phyloP scores from a whole-genome alignment of 30 jellyfish, hydroid and myxozoan species.

The Turritopsis rubra region DNA sequence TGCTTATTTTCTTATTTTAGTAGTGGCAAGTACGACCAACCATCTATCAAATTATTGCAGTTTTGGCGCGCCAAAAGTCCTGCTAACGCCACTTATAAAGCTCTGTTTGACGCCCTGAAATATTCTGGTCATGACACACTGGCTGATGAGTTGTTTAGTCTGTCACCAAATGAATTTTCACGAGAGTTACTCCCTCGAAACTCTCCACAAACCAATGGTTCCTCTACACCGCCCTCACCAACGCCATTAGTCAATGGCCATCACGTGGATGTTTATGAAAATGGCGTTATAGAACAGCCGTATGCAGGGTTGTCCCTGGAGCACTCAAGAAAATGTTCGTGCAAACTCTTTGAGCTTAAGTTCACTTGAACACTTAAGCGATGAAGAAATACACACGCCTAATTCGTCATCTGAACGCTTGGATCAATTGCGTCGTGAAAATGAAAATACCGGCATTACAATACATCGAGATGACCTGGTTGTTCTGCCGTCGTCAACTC shows the following conservation, averaged over 20 bases:
- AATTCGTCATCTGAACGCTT: not conserved
- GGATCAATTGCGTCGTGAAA: not conserved
- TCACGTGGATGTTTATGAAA: not conserved
- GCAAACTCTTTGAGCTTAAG: not conserved
- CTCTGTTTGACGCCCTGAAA: slow-evolving; percentile 63
- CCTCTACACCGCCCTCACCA: not conserved
- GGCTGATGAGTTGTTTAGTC: slow-evolving; percentile 38
- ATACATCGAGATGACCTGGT: not conserved
- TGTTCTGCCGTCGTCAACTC: not conserved
- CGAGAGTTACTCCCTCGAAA: slow-evolving; percentile 5
- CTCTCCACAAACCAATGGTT: not conserved
- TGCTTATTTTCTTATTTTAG: slow-evolving; percentile 44
- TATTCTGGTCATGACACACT: slow-evolving; percentile 51
- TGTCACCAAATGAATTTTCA: slow-evolving; percentile 27
- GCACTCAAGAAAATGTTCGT: not conserved
- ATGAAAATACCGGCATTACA: not conserved
- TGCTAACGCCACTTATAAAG: slow-evolving; percentile 52
- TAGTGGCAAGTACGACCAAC: slow-evolving; percentile 51
- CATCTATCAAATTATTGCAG: slow-evolving; percentile 55
- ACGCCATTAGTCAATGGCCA: not conserved
- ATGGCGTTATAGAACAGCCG: not conserved
- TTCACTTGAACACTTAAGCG: not conserved
- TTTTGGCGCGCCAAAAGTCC: slow-evolving; percentile 75
- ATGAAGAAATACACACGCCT: not conserved
- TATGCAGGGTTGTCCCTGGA: not conserved